Evolutionary conservation across 1,140 invertebrate genomes (phyloP).

Genomic region (Stegodyphus dumicola): DNA sequence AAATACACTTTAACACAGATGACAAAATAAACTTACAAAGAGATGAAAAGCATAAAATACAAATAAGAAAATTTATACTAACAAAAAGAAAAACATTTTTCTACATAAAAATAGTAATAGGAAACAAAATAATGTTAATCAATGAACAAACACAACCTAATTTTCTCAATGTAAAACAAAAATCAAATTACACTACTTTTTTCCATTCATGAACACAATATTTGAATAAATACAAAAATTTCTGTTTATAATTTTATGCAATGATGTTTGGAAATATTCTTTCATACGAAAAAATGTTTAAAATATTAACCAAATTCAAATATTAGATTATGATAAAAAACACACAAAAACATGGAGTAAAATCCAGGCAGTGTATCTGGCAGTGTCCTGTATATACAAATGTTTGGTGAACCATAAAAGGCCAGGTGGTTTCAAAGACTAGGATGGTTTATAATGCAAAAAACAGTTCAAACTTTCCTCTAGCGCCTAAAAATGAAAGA

Average conservation of each 20-base stretch:
- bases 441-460: slow-evolving; percentile 54
- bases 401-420: neutral
- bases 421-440: slow-evolving; percentile 3
- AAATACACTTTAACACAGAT: too few relatives aligned
- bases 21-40: too few relatives aligned
- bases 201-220: neutral
- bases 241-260: neutral
- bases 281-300: neutral
- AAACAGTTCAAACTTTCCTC: slow-evolving; percentile 45
- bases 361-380: neutral
- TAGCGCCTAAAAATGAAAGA: slow-evolving; percentile 30
- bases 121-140: too few relatives aligned
- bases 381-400: neutral
- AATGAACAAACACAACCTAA: too few relatives aligned
- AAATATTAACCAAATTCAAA: neutral
- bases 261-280: neutral
- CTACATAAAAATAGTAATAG: too few relatives aligned
- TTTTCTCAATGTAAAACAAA: neutral
- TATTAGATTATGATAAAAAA: neutral
- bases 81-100: too few relatives aligned
- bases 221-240: neutral
- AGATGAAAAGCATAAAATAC: too few relatives aligned
- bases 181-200: neutral
- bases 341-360: neutral
- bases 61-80: too few relatives aligned